Percentiles rank a stretch among this genome's conserved stretches.
These are phyloP conservation scores for Brachyrhaphis roseni DNA, from an alignment of 2,797 vertebrate genomes.

Conservation along the genomic window DNA sequence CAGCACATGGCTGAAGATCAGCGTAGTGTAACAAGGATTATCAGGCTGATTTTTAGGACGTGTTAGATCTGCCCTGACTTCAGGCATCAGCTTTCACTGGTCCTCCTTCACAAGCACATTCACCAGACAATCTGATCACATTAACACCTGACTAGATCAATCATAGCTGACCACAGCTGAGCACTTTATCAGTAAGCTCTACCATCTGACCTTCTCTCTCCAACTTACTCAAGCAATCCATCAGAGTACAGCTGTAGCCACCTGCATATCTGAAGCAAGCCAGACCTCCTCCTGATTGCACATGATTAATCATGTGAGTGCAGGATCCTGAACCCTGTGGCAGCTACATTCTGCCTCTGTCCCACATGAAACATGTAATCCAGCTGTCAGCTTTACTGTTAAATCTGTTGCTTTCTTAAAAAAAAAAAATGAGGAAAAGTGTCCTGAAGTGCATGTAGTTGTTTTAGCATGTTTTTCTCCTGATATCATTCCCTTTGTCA, in stretches of 20 bases:
- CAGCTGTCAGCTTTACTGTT: not conserved
- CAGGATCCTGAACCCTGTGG: conserved; percentile 7
- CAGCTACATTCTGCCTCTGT: conserved; percentile 17
- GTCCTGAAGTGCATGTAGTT: not conserved
- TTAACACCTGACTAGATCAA: conserved; percentile 52
- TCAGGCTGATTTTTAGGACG: conserved; percentile 1
- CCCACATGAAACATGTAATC: not conserved
- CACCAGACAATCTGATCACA: conserved; percentile 31
- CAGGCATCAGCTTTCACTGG: conserved; percentile 21
- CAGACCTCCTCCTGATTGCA: conserved; percentile 31
- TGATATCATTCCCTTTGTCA: conserved; percentile 54
- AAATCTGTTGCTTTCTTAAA: not conserved
- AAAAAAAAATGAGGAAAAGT: not conserved
- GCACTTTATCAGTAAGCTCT: conserved; percentile 35
- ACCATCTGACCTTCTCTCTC: conserved; percentile 26
- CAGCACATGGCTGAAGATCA: not conserved
- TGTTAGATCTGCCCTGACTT: not conserved
- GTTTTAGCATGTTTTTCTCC: not conserved
- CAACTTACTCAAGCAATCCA: conserved; percentile 30
- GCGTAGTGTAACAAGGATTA: not conserved
- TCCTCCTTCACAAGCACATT: conserved; percentile 25
- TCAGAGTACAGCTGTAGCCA: conserved; percentile 52
- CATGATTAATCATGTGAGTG: conserved; percentile 30
- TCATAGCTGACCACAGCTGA: conserved; percentile 38
- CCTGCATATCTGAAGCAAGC: conserved; percentile 26